Conservation (phyloP, 2,113 vertebrate genomes). For the Trogon melanurus region DNA sequence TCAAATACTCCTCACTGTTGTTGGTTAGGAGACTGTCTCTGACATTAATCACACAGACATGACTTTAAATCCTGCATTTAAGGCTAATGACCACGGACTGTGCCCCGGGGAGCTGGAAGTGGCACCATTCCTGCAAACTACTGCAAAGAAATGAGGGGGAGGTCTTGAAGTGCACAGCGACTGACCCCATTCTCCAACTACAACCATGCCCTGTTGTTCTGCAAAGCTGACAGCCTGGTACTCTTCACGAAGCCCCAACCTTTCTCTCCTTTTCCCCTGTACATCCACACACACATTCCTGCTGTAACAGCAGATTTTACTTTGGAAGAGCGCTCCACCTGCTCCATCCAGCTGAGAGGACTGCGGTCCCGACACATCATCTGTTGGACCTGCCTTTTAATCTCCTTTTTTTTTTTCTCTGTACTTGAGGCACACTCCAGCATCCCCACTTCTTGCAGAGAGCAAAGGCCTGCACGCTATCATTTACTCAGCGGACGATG, state of each 20-base stretch:
- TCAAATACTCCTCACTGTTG: background rate
- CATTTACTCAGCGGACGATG: background rate
- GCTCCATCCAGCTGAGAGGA: background rate
- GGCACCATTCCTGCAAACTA: background rate
- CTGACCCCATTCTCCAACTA: fast-evolving
- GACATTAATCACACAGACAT: background rate
- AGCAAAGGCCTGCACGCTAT: constrained; percentile 48
- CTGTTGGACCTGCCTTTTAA: background rate
- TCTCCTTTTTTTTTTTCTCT: background rate
- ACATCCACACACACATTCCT: background rate
- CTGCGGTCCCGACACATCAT: background rate
- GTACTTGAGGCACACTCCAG: background rate
- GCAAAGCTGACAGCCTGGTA: background rate
- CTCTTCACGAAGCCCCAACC: background rate
- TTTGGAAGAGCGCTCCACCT: background rate
- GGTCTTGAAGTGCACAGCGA: background rate
- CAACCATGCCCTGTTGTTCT: fast-evolving
- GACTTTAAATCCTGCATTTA: background rate
- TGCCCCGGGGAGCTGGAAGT: background rate
- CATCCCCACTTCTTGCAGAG: background rate
- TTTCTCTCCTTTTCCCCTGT: background rate
- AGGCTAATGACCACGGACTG: fast-evolving
- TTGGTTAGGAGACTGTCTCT: background rate
- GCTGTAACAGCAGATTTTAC: background rate
- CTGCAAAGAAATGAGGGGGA: background rate